Conservation (phyloP, 2,797 vertebrate genomes). For the Podargus strigoides region DNA sequence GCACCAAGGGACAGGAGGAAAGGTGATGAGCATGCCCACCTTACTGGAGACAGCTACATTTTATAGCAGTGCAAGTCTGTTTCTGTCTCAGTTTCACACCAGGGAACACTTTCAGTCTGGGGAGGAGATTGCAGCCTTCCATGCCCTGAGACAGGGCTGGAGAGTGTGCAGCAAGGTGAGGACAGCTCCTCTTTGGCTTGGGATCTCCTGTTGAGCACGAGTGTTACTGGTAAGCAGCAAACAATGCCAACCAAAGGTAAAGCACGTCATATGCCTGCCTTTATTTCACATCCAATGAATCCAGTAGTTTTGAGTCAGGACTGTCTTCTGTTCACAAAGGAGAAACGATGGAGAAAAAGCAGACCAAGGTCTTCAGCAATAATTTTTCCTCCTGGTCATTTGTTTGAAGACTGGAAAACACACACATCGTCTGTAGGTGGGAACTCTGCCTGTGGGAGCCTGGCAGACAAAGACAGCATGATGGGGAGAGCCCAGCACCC, state of each 20-base stretch:
- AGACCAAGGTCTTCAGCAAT: background rate
- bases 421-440: background rate
- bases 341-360: background rate
- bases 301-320: background rate
- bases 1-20: background rate
- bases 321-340: background rate
- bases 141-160: background rate
- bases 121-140: background rate
- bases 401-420: background rate
- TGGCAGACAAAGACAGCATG: background rate
- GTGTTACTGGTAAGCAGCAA: background rate
- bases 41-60: background rate
- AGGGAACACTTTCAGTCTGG: background rate
- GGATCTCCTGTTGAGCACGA: background rate
- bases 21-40: accelerated
- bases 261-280: background rate
- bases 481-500: background rate
- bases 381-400: background rate
- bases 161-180: background rate
- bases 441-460: background rate
- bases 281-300: background rate
- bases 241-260: accelerated
- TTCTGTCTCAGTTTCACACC: background rate
- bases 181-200: background rate
- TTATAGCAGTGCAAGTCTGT: background rate